These are phyloP conservation scores for Cosmorhoe ocellata DNA, from an alignment of 2,888 invertebrate genomes.

Conservation along the genomic window DNA sequence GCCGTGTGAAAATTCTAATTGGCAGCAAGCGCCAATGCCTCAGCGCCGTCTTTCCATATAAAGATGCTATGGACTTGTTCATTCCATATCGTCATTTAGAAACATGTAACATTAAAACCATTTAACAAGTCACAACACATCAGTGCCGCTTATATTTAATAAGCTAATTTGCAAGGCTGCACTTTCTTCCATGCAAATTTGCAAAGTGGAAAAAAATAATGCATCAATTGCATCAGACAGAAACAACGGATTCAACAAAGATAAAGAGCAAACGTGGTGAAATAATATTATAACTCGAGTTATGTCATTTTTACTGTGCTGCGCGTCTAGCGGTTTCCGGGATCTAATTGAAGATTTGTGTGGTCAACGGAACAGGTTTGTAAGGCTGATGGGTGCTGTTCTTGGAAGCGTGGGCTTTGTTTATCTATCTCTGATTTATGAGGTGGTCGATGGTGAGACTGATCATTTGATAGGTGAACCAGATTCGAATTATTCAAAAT, in stretches of 20 bases:
- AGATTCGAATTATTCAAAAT: constrained; percentile 3
- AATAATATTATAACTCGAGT: too few species aligned
- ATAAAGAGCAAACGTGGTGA: too few species aligned
- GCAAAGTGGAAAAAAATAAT: too few species aligned
- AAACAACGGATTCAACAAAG: too few species aligned
- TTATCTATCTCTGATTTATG: constrained; percentile 32
- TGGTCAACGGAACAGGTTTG: constrained; percentile 34
- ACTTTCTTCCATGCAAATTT: too few species aligned
- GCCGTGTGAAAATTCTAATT: constrained; percentile 64
- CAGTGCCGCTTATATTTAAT: too few species aligned
- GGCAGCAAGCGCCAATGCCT: constrained; percentile 31
- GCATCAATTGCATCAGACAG: too few species aligned
- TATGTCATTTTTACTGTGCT: neutral
- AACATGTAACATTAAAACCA: too few species aligned
- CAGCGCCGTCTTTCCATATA: constrained; percentile 26
- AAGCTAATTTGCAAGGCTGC: too few species aligned
- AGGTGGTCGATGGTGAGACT: constrained; percentile 1
- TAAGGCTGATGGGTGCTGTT: constrained; percentile 19
- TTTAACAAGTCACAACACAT: too few species aligned
- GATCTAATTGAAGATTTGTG: constrained; percentile 29
- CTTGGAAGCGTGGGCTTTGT: constrained; percentile 32
- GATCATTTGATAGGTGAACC: constrained; percentile 11
- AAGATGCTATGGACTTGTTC: constrained; percentile 28
- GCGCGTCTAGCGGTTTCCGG: constrained; percentile 20
- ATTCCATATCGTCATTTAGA: neutral